Evolutionary conservation across 1,140 invertebrate genomes (phyloP).

Genomic region (Scaptomyza hsui): DNA sequence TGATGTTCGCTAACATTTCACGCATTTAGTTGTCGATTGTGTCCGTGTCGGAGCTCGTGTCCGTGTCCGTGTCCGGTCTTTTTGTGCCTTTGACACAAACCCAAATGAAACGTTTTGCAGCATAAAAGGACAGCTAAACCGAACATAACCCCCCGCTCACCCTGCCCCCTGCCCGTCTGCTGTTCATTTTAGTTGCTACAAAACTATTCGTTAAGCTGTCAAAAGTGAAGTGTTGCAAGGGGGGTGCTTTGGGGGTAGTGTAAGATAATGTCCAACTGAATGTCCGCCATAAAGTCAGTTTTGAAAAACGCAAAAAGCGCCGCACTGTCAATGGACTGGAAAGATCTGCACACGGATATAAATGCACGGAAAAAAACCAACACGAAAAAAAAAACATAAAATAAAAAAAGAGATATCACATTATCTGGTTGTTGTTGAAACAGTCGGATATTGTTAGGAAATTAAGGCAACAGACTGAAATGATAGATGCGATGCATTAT

Average conservation of each 20-base stretch:
- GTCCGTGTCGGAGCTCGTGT: conserved; percentile 22
- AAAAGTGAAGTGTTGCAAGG: no score
- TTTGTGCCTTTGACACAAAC: conserved; percentile 60
- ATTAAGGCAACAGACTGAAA: conserved; percentile 21
- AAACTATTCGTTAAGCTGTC: conserved; percentile 38
- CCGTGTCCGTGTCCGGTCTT: conserved; percentile 28
- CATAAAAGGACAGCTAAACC: conserved; percentile 49
- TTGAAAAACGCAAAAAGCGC: conserved; percentile 27
- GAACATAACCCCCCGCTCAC: no score
- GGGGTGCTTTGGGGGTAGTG: background rate
- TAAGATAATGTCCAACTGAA: background rate
- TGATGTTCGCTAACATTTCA: conserved; percentile 49
- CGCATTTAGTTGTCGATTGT: conserved; percentile 67
- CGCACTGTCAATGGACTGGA: conserved; percentile 70
- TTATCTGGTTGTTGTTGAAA: conserved; percentile 36
- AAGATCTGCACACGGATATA: conserved; percentile 41
- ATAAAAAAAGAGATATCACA: conserved; percentile 45
- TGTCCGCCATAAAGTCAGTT: conserved; percentile 41
- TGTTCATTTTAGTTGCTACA: conserved; percentile 66
- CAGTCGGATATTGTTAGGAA: conserved; percentile 27
- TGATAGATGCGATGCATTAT: conserved; percentile 12
- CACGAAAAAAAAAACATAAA: background rate
- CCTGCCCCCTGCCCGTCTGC: background rate
- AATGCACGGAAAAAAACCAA: background rate
- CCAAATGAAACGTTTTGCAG: conserved; percentile 66